Conservation (phyloP, 2,113 vertebrate species). For the Hippolais icterina region DNA sequence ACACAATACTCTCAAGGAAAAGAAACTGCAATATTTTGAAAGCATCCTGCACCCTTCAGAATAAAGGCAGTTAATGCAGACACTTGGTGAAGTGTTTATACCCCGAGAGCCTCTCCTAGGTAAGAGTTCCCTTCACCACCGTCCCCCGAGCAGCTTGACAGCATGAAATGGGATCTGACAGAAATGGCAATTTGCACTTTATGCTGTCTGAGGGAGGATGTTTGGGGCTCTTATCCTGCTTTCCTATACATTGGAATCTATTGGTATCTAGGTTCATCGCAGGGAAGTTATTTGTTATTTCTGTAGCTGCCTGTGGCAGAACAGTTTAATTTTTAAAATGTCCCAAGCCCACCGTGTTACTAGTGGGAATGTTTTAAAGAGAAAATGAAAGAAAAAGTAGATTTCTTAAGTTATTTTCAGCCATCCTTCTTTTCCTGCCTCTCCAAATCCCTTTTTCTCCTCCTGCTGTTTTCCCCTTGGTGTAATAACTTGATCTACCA, state of each 20-base stretch:
- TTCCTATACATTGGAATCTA: not conserved
- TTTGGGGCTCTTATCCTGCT: not conserved
- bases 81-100: not conserved
- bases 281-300: not conserved
- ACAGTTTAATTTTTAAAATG: not conserved
- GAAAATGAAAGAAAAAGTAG: not conserved
- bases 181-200: not conserved
- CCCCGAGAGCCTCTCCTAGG: not conserved
- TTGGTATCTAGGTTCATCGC: not conserved
- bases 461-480: not conserved
- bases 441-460: not conserved
- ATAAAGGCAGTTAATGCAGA: not conserved
- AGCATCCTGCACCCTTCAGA: not conserved
- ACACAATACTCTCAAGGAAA: not conserved
- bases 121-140: not conserved
- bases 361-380: not conserved
- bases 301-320: not conserved
- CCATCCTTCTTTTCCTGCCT: not conserved
- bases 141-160: not conserved
- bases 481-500: not conserved
- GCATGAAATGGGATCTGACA: not conserved
- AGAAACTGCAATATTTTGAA: constrained; percentile 41
- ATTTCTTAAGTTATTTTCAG: not conserved
- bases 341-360: not conserved
- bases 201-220: not conserved